Conservation (phyloP, 2,888 invertebrate species). For the Allolobophora icterica region DNA sequence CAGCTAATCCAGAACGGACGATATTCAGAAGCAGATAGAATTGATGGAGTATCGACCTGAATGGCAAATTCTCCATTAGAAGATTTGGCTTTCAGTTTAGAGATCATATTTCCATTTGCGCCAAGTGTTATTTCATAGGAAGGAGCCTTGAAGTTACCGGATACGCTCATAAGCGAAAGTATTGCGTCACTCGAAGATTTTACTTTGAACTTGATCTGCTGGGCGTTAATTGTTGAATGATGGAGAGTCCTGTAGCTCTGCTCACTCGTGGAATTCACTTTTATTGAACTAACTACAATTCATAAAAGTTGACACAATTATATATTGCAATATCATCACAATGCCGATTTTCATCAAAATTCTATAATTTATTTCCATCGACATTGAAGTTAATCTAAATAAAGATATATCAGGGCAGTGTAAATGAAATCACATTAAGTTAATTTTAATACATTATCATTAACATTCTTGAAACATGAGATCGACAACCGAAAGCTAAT, state of each 20-base stretch:
- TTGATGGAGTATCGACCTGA: conserved; percentile 27
- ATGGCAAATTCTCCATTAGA: background rate
- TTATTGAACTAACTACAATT: background rate
- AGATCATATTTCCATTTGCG: conserved; percentile 20
- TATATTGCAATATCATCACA: too few relatives aligned
- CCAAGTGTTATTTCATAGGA: conserved; percentile 33
- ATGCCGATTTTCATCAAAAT: too few relatives aligned
- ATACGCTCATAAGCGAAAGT: background rate
- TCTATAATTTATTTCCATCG: background rate
- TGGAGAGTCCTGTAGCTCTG: conserved; percentile 20
- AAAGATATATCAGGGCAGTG: background rate
- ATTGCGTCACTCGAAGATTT: conserved; percentile 26
- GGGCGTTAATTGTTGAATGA: conserved; percentile 19
- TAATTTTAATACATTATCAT: background rate
- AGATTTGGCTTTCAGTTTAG: conserved; percentile 13
- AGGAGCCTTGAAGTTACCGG: conserved; percentile 13
- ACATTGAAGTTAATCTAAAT: background rate
- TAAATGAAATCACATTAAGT: too few relatives aligned
- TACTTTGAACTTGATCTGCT: conserved; percentile 28
- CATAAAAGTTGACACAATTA: background rate
- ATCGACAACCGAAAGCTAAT: background rate
- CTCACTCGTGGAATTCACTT: background rate
- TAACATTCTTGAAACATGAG: background rate
- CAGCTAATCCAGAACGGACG: conserved; percentile 38
- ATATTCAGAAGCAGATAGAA: conserved; percentile 22